Conservation (phyloP, 1,140 invertebrate species). For the Psix sp. region DNA sequence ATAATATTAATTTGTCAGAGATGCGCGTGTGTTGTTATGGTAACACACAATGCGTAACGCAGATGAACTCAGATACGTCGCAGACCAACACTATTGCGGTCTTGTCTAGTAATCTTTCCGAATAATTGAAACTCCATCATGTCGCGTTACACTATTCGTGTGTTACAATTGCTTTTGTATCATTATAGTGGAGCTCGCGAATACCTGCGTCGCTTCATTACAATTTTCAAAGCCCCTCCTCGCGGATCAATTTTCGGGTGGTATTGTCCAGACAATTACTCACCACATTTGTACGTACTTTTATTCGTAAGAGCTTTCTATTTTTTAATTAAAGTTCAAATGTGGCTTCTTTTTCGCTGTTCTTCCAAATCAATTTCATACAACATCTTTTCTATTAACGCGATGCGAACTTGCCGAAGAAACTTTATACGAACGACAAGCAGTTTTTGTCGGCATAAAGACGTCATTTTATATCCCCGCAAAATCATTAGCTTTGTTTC, state of each 20-base stretch:
- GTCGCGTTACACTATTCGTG: conserved; percentile 16
- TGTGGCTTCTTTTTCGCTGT: conserved; percentile 2
- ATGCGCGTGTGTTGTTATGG: conserved; percentile 23
- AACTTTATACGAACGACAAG: not conserved
- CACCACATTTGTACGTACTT: conserved; percentile 16
- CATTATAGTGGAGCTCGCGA: conserved; percentile 14
- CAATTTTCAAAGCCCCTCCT: conserved; percentile 33
- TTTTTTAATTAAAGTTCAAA: conserved; percentile 37
- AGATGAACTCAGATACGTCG: conserved; percentile 56
- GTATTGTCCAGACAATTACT: conserved; percentile 29
- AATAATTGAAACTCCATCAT: conserved; percentile 38
- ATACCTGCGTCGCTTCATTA: conserved; percentile 16
- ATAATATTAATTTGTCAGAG: conserved; percentile 43
- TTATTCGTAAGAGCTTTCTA: not conserved
- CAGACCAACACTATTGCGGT: conserved; percentile 53
- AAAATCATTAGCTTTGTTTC: conserved; percentile 25
- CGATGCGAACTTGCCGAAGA: too few relatives aligned
- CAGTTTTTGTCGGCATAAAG: conserved; percentile 19
- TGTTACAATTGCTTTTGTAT: conserved; percentile 36
- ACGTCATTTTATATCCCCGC: conserved; percentile 13
- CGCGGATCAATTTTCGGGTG: conserved; percentile 27
- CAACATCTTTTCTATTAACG: too few relatives aligned
- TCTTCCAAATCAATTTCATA: too few relatives aligned
- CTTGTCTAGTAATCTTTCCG: conserved; percentile 46
- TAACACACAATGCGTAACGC: conserved; percentile 55